Evolutionary conservation across 2,888 invertebrate species (phyloP), one percentile per base, ranked within the genome.

Genomic region (Muschampia plurimacula): DNA sequence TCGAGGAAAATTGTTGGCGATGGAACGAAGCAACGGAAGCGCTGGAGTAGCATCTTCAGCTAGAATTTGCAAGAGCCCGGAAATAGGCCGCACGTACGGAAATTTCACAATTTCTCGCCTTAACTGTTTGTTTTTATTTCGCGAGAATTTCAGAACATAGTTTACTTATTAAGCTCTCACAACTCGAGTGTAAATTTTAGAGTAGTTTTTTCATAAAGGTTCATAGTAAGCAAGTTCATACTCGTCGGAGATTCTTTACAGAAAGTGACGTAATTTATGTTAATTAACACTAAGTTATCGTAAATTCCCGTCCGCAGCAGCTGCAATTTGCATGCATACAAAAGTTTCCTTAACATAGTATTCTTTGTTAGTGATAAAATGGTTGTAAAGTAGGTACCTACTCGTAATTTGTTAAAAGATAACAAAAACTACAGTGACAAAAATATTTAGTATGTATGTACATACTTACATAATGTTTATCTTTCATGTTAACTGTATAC

Each of bases 31-130:
- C 57, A 57, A 49, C 69, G 55, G 57, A 64, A 65, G 15, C 41
- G 32, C 46, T 65, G 41, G 44, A 65, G 46, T 55, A 22, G 28
- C 2, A 44, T 70, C 70, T 64, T 12, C 64, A 39, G 15, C 44
- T 55, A 9, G 41, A 70, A 69, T 59, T 70, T 65, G 28, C 64
- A 60, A 70, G 57, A 39, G 52, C 41, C 69, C 64, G 57, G 36
- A 70, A 59, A 65, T 70, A 70, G 65, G 59, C 57, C 64, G 36
- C 22, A 64, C 28, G 32, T 52, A 46, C 57, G 12, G 59, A 67
- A 44, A 59, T 63, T 55, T 41, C 69, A 52, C 39, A 52, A 69
- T 63, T 52, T 39, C 52, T 39, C 62, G 3, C 2, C 5, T 9
- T 39, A 63, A 52, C 32, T 28, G 60, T 55, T 63, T 28, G 60